Base-by-base conservation (phyloP, 1,140 invertebrate genomes). In the Microvelia longipes region DNA sequence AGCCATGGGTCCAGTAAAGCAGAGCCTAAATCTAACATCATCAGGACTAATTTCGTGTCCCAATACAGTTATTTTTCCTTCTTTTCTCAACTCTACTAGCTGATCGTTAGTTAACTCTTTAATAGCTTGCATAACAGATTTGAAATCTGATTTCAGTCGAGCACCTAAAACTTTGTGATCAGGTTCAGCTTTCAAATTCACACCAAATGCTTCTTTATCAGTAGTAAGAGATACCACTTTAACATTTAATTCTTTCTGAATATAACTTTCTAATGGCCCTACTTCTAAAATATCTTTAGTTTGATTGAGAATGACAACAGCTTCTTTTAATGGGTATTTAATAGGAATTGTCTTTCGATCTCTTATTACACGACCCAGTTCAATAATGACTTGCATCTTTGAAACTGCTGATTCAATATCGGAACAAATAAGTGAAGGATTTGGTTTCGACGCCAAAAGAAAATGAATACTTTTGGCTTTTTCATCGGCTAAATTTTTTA, bases 181-280 rank as follows among this genome's bases (percentile, higher is more conserved):
- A 0, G 96, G 94, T 77, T 98, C 94, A 1, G 95, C 96, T 77
- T 88, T 85, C 27, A 99, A 78, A n/a, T 86, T 87, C 24, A 99
- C 93, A 15, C 95, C 94, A 81, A 96, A 99, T 73, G 90, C 91
- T 67, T 89, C 83, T 79, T 98, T 98, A 75, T 99, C 92, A 14
- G 86, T 88, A 15, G 94, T 96, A 0, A 94, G 83, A 0, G 89
- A 92, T n/a, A 99, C 78, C 74, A 86, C 87, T 68, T 88, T 88
- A 0, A 99, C 89, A 81, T 99, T 99, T 72, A 98, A 83, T 82
- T 99, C 98, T 77, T 94, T 91, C 0, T 93, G 77, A 73, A 99
- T 90, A 77, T 98, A 99, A 28, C 84, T 84, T 77, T 96, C 83
- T 27, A 99, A 81, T 11, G 86, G 87, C 60, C 86, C 79, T 0